Percentiles rank a stretch among this genome's conserved stretches.
These are phyloP conservation scores for Gobio occitaniae DNA, from an alignment of 2,797 vertebrate species.

Conservation along the genomic window DNA sequence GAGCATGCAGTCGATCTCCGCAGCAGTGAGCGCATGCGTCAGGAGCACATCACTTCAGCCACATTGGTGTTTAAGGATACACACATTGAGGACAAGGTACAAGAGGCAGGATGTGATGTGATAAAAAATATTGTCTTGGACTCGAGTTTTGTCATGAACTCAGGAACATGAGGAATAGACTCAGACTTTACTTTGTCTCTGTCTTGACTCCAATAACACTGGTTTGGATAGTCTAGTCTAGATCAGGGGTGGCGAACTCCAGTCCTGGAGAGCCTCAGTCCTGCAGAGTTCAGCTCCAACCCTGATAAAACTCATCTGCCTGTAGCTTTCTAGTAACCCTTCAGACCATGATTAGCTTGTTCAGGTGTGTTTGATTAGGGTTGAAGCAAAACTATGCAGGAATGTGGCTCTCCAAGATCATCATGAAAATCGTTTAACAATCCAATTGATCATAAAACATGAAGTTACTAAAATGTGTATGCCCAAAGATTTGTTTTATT, in stretches of 20 bases:
- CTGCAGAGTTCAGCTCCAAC: too few relatives aligned
- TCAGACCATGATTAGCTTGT: too few relatives aligned
- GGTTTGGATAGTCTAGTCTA: neutral
- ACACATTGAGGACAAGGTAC: constrained; percentile 80
- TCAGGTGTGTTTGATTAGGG: too few relatives aligned
- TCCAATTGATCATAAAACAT: too few relatives aligned
- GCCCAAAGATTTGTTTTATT: neutral
- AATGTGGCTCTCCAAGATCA: neutral
- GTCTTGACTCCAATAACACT: neutral
- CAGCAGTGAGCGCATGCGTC: constrained; percentile 79
- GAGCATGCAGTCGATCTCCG: constrained; percentile 78
- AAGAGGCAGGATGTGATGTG: neutral
- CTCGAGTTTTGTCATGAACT: neutral
- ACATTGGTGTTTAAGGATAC: constrained; percentile 79
- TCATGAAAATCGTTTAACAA: neutral
- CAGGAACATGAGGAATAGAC: neutral
- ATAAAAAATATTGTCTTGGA: neutral
- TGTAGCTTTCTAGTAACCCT: too few relatives aligned
- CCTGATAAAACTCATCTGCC: too few relatives aligned
- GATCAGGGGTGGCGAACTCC: too few relatives aligned
- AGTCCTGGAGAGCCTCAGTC: too few relatives aligned
- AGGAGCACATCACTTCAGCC: constrained; percentile 76
- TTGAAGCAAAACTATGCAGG: too few relatives aligned
- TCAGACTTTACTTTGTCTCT: neutral
- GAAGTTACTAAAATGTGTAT: neutral